Percentiles rank a stretch among this genome's conserved stretches.
These are phyloP conservation scores for Dallia pectoralis DNA, from an alignment of 2,797 vertebrate species.

Conservation along the genomic window DNA sequence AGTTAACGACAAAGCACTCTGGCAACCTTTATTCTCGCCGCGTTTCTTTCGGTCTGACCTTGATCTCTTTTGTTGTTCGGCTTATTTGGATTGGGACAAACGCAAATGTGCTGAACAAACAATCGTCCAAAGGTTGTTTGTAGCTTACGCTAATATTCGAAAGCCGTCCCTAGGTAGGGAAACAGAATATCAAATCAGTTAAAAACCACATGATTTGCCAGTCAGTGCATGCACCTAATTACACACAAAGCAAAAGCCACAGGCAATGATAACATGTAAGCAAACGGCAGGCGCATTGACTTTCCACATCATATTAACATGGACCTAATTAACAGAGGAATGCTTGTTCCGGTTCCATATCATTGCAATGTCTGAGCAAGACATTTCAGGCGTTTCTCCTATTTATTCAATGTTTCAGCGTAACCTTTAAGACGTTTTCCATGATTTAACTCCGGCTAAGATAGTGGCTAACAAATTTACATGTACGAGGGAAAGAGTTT, in stretches of 20 bases:
- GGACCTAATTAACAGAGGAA: no score
- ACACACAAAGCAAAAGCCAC: background rate
- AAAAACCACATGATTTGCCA: background rate
- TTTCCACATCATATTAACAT: no score
- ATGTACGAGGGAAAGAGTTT: no score
- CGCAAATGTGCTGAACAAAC: background rate
- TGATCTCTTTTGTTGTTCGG: background rate
- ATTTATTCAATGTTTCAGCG: no score
- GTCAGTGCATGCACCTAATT: background rate
- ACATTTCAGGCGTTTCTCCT: no score
- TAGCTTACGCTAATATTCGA: background rate
- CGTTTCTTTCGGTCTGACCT: background rate
- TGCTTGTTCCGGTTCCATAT: no score
- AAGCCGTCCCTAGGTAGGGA: background rate
- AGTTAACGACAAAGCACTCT: slow-evolving; percentile 22
- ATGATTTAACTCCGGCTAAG: no score
- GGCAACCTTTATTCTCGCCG: slow-evolving; percentile 11
- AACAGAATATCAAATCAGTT: background rate
- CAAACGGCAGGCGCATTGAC: no score
- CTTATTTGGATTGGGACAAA: background rate
- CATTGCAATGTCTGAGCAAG: no score
- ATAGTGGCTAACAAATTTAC: no score
- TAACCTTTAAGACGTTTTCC: no score
- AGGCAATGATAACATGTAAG: no score
- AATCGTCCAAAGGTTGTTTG: background rate